These are phyloP conservation scores for Brachypalpus laphriformis DNA, from an alignment of 2,888 invertebrate genomes.

Conservation along the genomic window DNA sequence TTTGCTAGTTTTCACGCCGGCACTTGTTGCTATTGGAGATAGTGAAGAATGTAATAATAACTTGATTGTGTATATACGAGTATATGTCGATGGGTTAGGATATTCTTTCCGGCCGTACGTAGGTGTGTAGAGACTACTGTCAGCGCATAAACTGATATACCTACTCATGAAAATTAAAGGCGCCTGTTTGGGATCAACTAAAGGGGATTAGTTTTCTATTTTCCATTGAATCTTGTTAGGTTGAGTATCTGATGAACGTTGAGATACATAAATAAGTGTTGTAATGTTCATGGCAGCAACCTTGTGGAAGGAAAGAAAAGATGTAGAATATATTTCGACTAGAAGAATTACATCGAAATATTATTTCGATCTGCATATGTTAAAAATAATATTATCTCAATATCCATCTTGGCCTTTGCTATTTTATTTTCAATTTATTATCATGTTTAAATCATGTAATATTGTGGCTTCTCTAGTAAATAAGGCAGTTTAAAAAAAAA, in stretches of 20 bases:
- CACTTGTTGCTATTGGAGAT: constrained; percentile 66
- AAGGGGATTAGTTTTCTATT: background rate
- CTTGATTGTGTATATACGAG: background rate
- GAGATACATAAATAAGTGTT: background rate
- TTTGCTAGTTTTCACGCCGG: constrained; percentile 58
- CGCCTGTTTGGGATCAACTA: background rate
- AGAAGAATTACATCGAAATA: too few species aligned
- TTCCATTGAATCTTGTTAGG: background rate
- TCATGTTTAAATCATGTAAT: too few species aligned
- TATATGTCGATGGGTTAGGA: background rate
- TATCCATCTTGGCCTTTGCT: too few species aligned
- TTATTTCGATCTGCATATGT: too few species aligned
- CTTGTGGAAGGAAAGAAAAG: too few species aligned
- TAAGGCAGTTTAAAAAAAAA: too few species aligned
- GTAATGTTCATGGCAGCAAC: background rate
- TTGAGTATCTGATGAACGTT: background rate
- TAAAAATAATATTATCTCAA: too few species aligned
- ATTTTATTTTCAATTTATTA: too few species aligned
- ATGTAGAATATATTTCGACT: too few species aligned
- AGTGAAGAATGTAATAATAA: constrained; percentile 19
- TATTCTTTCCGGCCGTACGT: background rate
- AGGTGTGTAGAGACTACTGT: background rate
- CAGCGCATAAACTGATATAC: background rate
- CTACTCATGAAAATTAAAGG: background rate
- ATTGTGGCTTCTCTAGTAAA: too few species aligned